Percentiles rank a stretch among this genome's conserved stretches.
phyloP scores from a whole-genome alignment of 2,888 invertebrate genomes.

The Furcula furcula region DNA sequence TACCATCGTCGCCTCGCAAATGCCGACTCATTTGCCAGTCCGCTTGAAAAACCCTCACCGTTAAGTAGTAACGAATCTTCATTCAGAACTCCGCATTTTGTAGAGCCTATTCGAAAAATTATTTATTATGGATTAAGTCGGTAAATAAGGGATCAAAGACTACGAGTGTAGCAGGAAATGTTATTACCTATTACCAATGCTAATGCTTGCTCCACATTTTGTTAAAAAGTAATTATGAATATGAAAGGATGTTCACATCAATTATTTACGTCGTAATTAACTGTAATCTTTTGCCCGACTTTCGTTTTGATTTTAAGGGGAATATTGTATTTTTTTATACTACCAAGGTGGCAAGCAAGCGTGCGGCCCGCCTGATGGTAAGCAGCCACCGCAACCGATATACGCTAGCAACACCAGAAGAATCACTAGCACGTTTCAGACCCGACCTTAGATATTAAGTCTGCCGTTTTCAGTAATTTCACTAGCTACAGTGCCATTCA shows the following conservation, averaged over 20 bases:
- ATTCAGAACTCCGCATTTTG: conserved; percentile 27
- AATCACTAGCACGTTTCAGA: too few species aligned
- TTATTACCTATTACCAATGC: neutral
- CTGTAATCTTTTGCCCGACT: too few species aligned
- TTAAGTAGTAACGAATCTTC: conserved; percentile 47
- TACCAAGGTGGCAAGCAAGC: too few species aligned
- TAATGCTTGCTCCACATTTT: neutral
- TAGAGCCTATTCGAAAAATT: conserved; percentile 6
- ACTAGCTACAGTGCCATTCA: too few species aligned
- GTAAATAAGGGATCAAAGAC: neutral
- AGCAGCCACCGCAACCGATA: too few species aligned
- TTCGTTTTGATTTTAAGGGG: too few species aligned
- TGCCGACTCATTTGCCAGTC: conserved; percentile 70
- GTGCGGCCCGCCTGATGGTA: too few species aligned
- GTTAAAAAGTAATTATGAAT: neutral
- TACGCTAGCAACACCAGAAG: too few species aligned
- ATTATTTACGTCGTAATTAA: too few species aligned
- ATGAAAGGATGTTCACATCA: neutral
- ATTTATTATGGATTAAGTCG: neutral
- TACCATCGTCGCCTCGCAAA: conserved; percentile 69
- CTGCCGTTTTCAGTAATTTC: too few species aligned
- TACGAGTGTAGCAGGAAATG: neutral
- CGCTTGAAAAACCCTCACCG: conserved; percentile 61
- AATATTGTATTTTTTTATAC: too few species aligned
- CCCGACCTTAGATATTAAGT: too few species aligned